phyloP scores from a whole-genome alignment of 2,797 vertebrate species.

The Acrossocheilus wenchowensis region DNA sequence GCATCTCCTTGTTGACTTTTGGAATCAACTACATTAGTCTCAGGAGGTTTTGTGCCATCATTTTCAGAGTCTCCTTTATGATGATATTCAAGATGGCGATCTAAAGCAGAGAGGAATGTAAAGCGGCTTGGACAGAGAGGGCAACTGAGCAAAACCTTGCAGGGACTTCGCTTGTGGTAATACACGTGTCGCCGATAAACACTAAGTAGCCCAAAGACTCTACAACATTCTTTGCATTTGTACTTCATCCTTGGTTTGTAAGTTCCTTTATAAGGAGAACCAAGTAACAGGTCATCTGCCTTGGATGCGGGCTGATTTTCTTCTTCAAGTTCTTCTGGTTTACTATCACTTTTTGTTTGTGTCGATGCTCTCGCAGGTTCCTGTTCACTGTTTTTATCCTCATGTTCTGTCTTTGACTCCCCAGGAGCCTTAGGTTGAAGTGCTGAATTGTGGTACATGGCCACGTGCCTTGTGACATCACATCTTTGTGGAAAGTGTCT shows the following conservation, averaged over 20 bases:
- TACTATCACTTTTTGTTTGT: constrained; percentile 44
- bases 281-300: constrained; percentile 54
- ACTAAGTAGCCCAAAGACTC: constrained; percentile 78
- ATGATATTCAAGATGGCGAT: constrained; percentile 75
- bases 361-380: constrained; percentile 38
- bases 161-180: constrained; percentile 78
- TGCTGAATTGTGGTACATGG: constrained; percentile 79
- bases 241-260: constrained; percentile 69
- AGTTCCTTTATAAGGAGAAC: constrained; percentile 57
- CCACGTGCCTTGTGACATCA: constrained; percentile 79
- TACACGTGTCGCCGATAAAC: constrained; percentile 81
- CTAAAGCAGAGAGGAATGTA: constrained; percentile 70
- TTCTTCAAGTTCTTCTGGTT: constrained; percentile 55
- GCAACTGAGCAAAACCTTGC: constrained; percentile 66
- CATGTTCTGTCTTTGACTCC: constrained; percentile 48
- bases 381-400: constrained; percentile 58
- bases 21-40: constrained; percentile 48
- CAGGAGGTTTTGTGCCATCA: constrained; percentile 49
- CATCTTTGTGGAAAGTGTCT: constrained; percentile 81
- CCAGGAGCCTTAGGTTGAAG: constrained; percentile 69
- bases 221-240: constrained; percentile 81
- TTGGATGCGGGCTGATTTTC: constrained; percentile 57
- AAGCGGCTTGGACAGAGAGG: constrained; percentile 74
- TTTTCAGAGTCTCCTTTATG: constrained; percentile 57
- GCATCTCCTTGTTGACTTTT: constrained; percentile 64